These are phyloP conservation scores for Perca fluviatilis DNA, from an alignment of 2,113 vertebrate genomes.

Conservation along the genomic window DNA sequence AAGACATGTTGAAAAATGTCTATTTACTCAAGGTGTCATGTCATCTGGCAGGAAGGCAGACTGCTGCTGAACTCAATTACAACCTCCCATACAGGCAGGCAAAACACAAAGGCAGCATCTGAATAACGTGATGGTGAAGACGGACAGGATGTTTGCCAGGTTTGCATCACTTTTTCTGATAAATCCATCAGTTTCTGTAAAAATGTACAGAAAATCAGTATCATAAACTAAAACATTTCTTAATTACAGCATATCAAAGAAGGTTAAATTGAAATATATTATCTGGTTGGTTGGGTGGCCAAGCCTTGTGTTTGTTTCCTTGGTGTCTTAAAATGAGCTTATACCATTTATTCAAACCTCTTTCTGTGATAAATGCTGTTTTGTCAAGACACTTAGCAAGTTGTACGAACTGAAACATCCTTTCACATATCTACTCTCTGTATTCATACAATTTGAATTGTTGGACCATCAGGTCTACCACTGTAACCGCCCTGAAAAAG, in stretches of 20 bases:
- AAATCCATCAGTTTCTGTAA: slow-evolving; percentile 5
- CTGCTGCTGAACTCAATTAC: slow-evolving; percentile 71
- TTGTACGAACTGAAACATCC: not conserved
- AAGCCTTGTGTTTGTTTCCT: not conserved
- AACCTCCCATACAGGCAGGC: slow-evolving; percentile 28
- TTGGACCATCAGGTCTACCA: not conserved
- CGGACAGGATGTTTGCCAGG: slow-evolving; percentile 16
- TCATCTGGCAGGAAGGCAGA: slow-evolving; percentile 38
- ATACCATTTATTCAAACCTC: slow-evolving; percentile 1
- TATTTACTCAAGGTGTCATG: slow-evolving; percentile 64
- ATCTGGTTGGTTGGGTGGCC: not conserved
- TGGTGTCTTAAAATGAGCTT: not conserved
- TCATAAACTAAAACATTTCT: not conserved
- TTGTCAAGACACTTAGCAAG: not conserved
- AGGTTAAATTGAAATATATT: not conserved
- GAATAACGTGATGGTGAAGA: slow-evolving; percentile 20
- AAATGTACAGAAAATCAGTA: not conserved
- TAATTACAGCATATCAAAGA: slow-evolving; percentile 1
- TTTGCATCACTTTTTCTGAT: slow-evolving; percentile 8
- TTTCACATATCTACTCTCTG: not conserved
- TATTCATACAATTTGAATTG: not conserved
- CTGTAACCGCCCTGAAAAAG: not conserved
- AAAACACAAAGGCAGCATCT: slow-evolving; percentile 32
- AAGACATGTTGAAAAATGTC: slow-evolving; percentile 42
- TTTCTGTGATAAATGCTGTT: not conserved